A percentile compares a stretch with the other conserved stretches of the same genome.
Conservation (phyloP, 2,888 invertebrate genomes). For the Sepioteuthis lessoniana region DNA sequence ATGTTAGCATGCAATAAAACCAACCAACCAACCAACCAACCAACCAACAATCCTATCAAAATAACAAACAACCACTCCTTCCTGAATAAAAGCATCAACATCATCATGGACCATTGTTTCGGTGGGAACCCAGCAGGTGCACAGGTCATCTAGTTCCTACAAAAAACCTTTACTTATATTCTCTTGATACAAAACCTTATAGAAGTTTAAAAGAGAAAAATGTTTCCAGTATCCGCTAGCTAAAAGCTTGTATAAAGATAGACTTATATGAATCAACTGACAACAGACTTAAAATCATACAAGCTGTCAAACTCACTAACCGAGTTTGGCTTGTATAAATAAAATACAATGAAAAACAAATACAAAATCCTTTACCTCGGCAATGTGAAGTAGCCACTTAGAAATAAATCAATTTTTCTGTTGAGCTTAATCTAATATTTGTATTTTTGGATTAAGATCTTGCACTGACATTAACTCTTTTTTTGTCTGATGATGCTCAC, state of each 20-base stretch:
- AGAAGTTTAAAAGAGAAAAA: not conserved
- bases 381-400: not conserved
- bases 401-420: slow-evolving; percentile 6
- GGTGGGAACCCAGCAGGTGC: too few relatives aligned
- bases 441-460: not conserved
- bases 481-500: not conserved
- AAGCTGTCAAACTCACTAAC: not conserved
- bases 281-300: not conserved
- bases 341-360: slow-evolving; percentile 3
- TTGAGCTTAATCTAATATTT: not conserved
- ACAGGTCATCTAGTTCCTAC: too few relatives aligned
- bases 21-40: too few relatives aligned
- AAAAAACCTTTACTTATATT: too few relatives aligned
- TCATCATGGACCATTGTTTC: too few relatives aligned
- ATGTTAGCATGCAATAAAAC: too few relatives aligned
- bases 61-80: too few relatives aligned
- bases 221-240: not conserved
- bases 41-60: too few relatives aligned
- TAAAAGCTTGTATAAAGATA: not conserved
- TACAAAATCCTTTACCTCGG: not conserved
- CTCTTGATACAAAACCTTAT: not conserved
- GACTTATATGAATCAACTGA: not conserved
- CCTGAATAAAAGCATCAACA: too few relatives aligned
- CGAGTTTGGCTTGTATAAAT: not conserved
- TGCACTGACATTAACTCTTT: not conserved